Evolutionary conservation across 2,113 vertebrate species (phyloP).

Genomic region (Aix galericulata): DNA sequence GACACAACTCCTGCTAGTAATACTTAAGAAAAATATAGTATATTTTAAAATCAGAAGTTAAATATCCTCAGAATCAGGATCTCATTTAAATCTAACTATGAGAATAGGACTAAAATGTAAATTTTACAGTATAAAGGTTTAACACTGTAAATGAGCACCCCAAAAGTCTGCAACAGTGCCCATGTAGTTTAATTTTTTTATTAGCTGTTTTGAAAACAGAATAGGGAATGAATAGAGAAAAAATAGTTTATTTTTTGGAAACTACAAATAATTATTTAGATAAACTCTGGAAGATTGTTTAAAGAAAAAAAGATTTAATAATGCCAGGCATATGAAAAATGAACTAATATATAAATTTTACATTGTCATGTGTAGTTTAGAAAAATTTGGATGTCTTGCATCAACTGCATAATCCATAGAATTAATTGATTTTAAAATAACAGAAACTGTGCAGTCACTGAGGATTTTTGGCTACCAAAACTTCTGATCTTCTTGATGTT

Average conservation of each 20-base stretch:
- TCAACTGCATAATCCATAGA: not conserved
- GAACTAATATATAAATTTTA: not conserved
- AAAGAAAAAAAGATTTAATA: not conserved
- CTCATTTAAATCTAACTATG: not conserved
- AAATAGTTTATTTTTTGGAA: not conserved
- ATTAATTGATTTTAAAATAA: constrained; percentile 13
- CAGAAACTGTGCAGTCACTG: not conserved
- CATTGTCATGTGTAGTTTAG: not conserved
- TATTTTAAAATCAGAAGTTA: not conserved
- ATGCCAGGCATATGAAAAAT: not conserved
- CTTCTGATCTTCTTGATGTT: not conserved
- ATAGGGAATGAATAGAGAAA: not conserved
- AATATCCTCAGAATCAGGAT: not conserved
- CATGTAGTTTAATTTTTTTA: not conserved
- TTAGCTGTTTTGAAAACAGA: not conserved
- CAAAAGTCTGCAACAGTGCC: not conserved
- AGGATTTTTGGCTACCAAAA: not conserved
- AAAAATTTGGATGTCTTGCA: not conserved
- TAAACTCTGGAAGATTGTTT: not conserved
- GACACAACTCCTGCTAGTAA: not conserved
- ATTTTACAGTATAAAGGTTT: not conserved
- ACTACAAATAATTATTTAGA: not conserved
- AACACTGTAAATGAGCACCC: not conserved
- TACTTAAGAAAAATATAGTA: not conserved
- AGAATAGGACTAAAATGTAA: not conserved